Evolutionary conservation across 2,113 vertebrate genomes (phyloP).

Genomic region (Oryctolagus cuniculus): DNA sequence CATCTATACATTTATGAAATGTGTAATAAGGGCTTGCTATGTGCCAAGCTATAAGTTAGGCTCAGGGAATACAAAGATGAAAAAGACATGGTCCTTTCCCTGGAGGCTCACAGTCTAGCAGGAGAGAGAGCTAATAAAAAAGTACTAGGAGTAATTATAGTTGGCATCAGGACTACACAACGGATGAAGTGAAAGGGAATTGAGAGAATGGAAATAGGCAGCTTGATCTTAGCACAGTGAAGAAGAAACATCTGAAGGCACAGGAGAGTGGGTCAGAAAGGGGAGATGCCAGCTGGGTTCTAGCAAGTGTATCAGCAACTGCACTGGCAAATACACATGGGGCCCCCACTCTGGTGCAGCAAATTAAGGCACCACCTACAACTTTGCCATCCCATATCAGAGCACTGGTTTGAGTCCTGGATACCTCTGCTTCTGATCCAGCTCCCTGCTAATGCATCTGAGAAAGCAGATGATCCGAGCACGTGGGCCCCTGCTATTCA

Average conservation of each 20-base stretch:
- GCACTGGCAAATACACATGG: background rate
- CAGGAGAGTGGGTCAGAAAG: background rate
- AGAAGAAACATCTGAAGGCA: background rate
- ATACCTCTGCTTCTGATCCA: too few relatives aligned
- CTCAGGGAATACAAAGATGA: constrained; percentile 7
- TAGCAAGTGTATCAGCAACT: background rate
- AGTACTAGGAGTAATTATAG: background rate
- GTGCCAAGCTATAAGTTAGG: background rate
- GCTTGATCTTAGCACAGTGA: background rate
- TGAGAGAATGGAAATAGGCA: background rate
- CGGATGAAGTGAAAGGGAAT: background rate
- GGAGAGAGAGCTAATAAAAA: background rate
- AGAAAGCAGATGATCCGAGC: too few relatives aligned
- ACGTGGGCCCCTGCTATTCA: too few relatives aligned
- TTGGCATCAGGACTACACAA: background rate
- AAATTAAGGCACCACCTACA: too few relatives aligned
- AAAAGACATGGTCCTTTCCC: background rate
- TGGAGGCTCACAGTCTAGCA: background rate
- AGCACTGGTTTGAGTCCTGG: too few relatives aligned
- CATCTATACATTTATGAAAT: constrained; percentile 36
- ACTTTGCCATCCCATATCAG: too few relatives aligned
- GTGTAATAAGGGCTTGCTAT: constrained; percentile 30
- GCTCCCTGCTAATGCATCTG: too few relatives aligned
- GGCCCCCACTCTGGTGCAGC: too few relatives aligned
- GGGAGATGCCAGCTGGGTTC: background rate